Conservation (phyloP, 1,140 invertebrate species). For the Antheraea pernyi region DNA sequence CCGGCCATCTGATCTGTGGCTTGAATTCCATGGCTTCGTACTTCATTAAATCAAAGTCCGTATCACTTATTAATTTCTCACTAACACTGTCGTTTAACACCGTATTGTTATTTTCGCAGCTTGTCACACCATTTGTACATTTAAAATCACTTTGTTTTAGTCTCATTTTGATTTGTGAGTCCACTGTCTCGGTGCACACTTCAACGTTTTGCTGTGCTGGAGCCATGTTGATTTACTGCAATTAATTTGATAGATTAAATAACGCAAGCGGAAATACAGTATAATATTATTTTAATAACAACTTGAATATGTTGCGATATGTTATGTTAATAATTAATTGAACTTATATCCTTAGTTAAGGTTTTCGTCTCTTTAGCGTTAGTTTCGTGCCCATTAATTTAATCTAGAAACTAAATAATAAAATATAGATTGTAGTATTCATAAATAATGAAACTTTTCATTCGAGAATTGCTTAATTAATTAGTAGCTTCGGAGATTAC, state of each 20-base stretch:
- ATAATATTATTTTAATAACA: background rate
- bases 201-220: constrained; percentile 53
- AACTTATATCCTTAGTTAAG: too few relatives aligned
- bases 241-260: background rate
- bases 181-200: constrained; percentile 28
- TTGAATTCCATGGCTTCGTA: constrained; percentile 78
- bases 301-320: too few relatives aligned
- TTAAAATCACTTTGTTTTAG: constrained; percentile 27
- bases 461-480: too few relatives aligned
- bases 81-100: constrained; percentile 31
- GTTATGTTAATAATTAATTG: too few relatives aligned
- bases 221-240: constrained; percentile 39
- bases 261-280: background rate
- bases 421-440: too few relatives aligned
- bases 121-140: constrained; percentile 27
- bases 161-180: constrained; percentile 41
- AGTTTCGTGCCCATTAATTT: too few relatives aligned
- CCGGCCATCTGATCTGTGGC: constrained; percentile 84
- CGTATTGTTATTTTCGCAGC: constrained; percentile 49
- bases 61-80: constrained; percentile 40
- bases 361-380: too few relatives aligned
- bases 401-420: too few relatives aligned
- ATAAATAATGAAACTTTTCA: too few relatives aligned
- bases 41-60: constrained; percentile 54
- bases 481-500: too few relatives aligned